These are phyloP conservation scores for Papilio elwesi DNA, from an alignment of 2,888 invertebrate genomes.

Conservation along the genomic window DNA sequence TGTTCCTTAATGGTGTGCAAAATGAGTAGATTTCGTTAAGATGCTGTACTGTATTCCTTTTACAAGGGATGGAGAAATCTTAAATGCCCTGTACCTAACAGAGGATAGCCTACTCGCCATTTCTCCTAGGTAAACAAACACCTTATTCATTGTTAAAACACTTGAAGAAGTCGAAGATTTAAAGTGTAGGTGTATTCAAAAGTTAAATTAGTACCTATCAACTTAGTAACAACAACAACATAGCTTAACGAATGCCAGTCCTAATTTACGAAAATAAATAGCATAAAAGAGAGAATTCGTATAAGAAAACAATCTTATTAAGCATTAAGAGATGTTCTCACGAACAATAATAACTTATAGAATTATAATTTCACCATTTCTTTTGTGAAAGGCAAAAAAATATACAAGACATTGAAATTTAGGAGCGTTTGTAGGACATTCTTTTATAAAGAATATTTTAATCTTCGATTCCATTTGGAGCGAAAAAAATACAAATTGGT, in stretches of 20 bases:
- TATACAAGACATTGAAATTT: constrained; percentile 33
- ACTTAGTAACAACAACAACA: no score
- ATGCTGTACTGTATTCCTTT: no score
- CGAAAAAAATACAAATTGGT: constrained; percentile 41
- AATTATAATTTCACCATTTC: constrained; percentile 24
- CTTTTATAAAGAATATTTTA: constrained; percentile 39
- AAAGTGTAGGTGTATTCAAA: neutral
- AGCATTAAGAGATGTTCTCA: constrained; percentile 14
- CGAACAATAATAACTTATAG: constrained; percentile 19
- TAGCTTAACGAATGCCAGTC: constrained; percentile 5
- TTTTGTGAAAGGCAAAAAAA: constrained; percentile 23
- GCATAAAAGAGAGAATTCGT: neutral
- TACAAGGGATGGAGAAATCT: no score
- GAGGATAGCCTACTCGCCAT: no score
- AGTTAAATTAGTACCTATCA: neutral
- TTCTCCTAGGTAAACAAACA: no score
- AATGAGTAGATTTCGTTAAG: no score
- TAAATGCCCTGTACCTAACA: no score
- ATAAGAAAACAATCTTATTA: constrained; percentile 24
- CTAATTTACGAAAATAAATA: constrained; percentile 6
- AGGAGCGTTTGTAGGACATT: constrained; percentile 29
- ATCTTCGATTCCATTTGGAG: constrained; percentile 40
- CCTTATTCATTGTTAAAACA: neutral
- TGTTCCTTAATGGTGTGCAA: no score
- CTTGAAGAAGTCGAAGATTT: neutral